phyloP scores from a whole-genome alignment of 2,888 invertebrate species.

The Elysia crispata region DNA sequence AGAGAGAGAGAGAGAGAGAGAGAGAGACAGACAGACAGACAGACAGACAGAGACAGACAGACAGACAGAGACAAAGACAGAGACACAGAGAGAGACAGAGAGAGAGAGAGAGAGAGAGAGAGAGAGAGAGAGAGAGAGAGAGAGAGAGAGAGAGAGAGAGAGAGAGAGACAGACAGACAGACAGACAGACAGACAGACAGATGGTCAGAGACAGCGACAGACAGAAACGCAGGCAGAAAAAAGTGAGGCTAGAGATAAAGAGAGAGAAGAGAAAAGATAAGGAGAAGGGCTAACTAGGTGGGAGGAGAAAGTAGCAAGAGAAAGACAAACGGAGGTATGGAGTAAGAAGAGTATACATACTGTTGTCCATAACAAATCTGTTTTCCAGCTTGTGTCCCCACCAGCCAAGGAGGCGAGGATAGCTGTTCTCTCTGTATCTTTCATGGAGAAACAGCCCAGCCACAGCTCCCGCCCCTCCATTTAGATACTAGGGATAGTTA shows the following conservation, averaged over 20 bases:
- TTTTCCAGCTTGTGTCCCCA: constrained; percentile 80
- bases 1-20: constrained; percentile 9
- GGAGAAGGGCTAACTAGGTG: not conserved
- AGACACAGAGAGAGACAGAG: not conserved
- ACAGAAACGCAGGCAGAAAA: not conserved
- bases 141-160: not conserved
- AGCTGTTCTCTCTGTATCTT: constrained; percentile 72
- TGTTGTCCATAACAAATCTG: constrained; percentile 80
- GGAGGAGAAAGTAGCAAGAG: no score
- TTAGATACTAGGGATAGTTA: constrained; percentile 77
- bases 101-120: not conserved
- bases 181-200: not conserved
- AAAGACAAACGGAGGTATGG: not conserved
- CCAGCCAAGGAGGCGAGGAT: constrained; percentile 80
- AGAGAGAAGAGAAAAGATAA: not conserved
- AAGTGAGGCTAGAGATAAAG: not conserved
- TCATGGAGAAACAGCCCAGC: constrained; percentile 80
- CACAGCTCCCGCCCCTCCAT: constrained; percentile 79
- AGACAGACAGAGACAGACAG: not conserved
- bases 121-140: not conserved
- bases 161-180: not conserved
- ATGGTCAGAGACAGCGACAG: not conserved
- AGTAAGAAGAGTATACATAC: constrained; percentile 65
- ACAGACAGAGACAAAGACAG: no score
- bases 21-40: not conserved